Base-by-base conservation (phyloP, 2,888 invertebrate genomes). In the Andrena camellia region DNA sequence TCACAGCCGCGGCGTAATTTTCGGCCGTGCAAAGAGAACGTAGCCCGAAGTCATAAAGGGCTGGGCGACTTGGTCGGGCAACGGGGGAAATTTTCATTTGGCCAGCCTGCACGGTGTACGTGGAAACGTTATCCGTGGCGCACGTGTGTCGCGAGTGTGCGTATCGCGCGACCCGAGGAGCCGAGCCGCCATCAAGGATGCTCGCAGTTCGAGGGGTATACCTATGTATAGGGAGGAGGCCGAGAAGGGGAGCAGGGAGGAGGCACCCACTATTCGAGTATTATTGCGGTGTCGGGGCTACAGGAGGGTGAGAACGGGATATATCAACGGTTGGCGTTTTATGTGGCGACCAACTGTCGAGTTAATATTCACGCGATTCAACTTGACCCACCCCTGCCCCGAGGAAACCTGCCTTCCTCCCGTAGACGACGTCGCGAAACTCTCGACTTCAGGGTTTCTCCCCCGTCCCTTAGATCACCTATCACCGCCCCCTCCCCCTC, bases 261-360 rank as follows among this genome's bases (percentile, higher is more conserved):
- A 10, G 83, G 68, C 52, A 74, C 66, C 81, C 73, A 78, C 80
- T 79, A 86, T 88, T 84, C 81, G 89, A 90, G 90, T 90, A 90
- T 90, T 90, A 90, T 90, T 90, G 88, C 90, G 88, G 78, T 78
- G 85, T 83, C 80, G 84, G 57, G 57, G 85, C 75, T 71, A 72
- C 67, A 62, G 76, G 78, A 76, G 87, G 82, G 81, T 82, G 80
- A 82, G 88, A 81, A 74, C 31, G 63, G 86, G 86, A 90, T 91
- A 91, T 91, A 91, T 90, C 90, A 90, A 89, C 86, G 87, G 90
- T 90, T 91, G 91, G 89, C 91, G 88, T 90, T 90, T 42, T 90
- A 90, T 90, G 91, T 90, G 91, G 89, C 88, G 91, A 90, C 90
- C 91, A 90, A 90, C 91, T 90, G 90, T 90, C 90, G 91, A 91